Evolutionary conservation across 53 echinoderm and acorn worm genomes (phyloP), one percentile per base, ranked within the genome.

Genomic region (Paracentrotus lividus): DNA sequence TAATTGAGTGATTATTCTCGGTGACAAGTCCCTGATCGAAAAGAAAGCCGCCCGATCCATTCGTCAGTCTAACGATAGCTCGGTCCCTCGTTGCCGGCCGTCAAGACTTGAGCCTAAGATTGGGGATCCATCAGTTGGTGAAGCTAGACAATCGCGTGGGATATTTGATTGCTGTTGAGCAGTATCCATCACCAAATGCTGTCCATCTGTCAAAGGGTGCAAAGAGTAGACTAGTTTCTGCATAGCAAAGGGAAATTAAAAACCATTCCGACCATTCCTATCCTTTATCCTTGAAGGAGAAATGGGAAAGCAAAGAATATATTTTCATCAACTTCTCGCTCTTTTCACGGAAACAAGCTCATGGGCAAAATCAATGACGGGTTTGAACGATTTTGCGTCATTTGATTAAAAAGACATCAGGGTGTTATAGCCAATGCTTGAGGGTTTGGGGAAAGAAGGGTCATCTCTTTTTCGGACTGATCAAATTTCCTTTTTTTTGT

Each of bases 1-100:
- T 72, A 72, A 72, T 72, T 72, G 40, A 72, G 72, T 72, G 72
- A 72, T 72, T 72, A 72, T 72, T 72, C 72, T 72, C 40, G 72
- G 72, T 72, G 72, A 72, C 72, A 72, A 40, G 72, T 15, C 40
- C 72, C 21, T 72, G 72, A 72, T 72, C 38, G 36, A 18, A 72
- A 72, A 72, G 72, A 36, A 72, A 72, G 72, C 72, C 20, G 72
- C 38, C 20, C 40, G 40, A 72, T 72, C 38, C 72, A 38, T 9
- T 72, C 72, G 40, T 40, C 72, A 40, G 40, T 10, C 15, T 18
- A 18, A 3, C 57, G 72, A 40, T 21, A 18, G 72, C 36, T 72
- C 72, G 72, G 72, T 72, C 72, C 72, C 72, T 20, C 40, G 72
- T 72, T 40, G 31, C 64, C 12, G 27, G 64, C 64, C 64, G 31